A percentile compares a stretch with the other conserved stretches of the same genome.
Evolutionary conservation across 2,888 invertebrate genomes (phyloP).

Genomic region (Pocota personata): DNA sequence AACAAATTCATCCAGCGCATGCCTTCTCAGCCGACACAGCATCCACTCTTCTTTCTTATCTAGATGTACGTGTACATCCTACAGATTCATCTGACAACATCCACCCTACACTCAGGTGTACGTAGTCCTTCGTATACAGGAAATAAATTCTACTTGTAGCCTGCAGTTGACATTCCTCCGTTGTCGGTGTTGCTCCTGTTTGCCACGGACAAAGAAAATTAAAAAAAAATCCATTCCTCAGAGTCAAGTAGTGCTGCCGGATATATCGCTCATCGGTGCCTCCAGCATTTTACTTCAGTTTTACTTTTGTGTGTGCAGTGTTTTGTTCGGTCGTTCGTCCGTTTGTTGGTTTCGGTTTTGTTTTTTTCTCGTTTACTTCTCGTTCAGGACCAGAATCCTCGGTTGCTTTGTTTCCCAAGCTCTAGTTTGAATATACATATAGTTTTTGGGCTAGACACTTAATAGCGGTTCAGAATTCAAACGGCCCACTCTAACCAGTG

Average conservation of each 20-base stretch:
- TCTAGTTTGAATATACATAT: not conserved
- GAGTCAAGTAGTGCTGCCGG: conserved; percentile 24
- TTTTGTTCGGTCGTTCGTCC: not conserved
- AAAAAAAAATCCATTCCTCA: conserved; percentile 5
- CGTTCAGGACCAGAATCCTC: not conserved
- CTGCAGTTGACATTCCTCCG: conserved; percentile 68
- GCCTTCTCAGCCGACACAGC: conserved; percentile 49
- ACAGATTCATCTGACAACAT: conserved; percentile 57
- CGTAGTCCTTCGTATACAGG: conserved; percentile 50
- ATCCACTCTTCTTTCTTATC: conserved; percentile 35
- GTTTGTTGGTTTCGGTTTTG: not conserved
- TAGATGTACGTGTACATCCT: conserved; percentile 32
- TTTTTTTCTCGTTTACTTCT: not conserved
- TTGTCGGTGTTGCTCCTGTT: conserved; percentile 51
- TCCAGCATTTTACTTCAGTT: conserved; percentile 27
- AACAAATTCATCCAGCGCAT: conserved; percentile 30
- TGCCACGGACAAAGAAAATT: conserved; percentile 12
- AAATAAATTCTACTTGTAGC: conserved; percentile 69
- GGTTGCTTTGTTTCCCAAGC: conserved; percentile 7
- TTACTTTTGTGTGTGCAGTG: conserved; percentile 12
- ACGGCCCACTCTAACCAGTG: not conserved
- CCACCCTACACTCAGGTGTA: conserved; percentile 60
- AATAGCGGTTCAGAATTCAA: conserved; percentile 1
- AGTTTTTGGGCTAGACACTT: conserved; percentile 13
- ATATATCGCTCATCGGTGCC: conserved; percentile 42